These are phyloP conservation scores for Edolisoma coerulescens DNA, from an alignment of 2,113 vertebrate species.

Conservation along the genomic window DNA sequence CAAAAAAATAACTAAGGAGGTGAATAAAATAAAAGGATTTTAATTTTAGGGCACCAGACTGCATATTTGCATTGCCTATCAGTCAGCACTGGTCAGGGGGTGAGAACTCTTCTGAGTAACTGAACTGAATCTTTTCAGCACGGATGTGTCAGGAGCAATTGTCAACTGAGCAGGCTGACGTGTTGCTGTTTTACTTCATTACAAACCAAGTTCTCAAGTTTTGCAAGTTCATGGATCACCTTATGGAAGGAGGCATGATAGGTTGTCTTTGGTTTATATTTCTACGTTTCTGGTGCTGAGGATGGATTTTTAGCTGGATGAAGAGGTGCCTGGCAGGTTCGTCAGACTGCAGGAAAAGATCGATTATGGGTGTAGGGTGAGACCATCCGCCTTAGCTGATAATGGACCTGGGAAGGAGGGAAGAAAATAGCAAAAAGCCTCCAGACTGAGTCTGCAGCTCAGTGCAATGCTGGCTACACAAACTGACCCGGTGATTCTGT, in stretches of 20 bases:
- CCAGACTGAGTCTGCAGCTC: background rate
- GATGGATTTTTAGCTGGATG: background rate
- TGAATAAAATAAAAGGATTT: background rate
- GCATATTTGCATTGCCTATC: background rate
- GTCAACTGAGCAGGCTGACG: background rate
- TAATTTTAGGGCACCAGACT: background rate
- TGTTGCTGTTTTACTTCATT: slow-evolving; percentile 56
- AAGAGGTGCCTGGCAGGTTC: background rate
- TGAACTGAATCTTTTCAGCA: slow-evolving; percentile 29
- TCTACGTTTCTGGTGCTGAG: background rate
- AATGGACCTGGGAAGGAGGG: background rate
- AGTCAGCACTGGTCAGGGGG: background rate
- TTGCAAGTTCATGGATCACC: slow-evolving; percentile 53
- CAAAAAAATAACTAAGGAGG: background rate
- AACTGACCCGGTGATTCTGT: background rate
- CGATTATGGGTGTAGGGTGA: background rate
- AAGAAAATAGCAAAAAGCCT: background rate
- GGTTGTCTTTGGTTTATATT: background rate
- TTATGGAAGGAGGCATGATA: background rate
- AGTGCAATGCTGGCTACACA: background rate
- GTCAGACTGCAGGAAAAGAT: background rate
- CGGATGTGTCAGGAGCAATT: background rate
- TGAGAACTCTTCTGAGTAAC: background rate
- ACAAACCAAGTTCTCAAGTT: slow-evolving; percentile 45
- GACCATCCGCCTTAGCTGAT: background rate